Conservation (phyloP, 92 coral and sea anemone genomes). For the Umimayanthus chanpuru region DNA sequence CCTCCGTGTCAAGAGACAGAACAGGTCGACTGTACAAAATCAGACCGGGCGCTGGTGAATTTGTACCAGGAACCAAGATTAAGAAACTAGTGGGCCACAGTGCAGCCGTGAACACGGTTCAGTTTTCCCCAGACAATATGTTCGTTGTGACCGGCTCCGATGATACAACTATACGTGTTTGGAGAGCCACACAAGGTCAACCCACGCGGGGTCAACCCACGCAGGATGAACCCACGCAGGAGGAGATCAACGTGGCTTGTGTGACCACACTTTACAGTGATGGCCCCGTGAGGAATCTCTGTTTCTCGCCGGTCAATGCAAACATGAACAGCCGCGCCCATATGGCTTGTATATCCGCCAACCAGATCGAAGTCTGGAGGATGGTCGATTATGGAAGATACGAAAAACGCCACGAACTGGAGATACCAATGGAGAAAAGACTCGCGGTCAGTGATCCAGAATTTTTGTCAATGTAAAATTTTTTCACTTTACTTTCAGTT, state of each 20-base stretch:
- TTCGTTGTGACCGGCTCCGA: constrained; percentile 81
- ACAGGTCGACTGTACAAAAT: constrained; percentile 80
- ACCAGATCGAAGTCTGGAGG: constrained; percentile 77
- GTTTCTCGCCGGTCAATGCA: constrained; percentile 59
- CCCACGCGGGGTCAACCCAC: background rate
- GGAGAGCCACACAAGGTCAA: constrained; percentile 42
- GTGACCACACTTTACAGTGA: constrained; percentile 42
- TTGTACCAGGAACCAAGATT: constrained; percentile 85
- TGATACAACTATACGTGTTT: constrained; percentile 75
- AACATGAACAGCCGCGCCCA: constrained; percentile 29
- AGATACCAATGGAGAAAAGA: constrained; percentile 14
- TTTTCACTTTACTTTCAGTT: background rate
- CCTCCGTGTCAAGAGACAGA: constrained; percentile 81
- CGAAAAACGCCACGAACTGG: background rate
- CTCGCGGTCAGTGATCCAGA: constrained; percentile 35
- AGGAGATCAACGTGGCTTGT: constrained; percentile 62
- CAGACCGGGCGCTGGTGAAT: constrained; percentile 90
- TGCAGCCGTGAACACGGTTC: constrained; percentile 78
- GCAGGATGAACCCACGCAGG: background rate
- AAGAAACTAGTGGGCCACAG: constrained; percentile 68
- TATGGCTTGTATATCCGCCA: constrained; percentile 77
- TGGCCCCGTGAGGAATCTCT: constrained; percentile 72
- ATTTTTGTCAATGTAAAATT: background rate
- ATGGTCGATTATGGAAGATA: constrained; percentile 36
- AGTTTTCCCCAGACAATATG: constrained; percentile 70